phyloP scores from a whole-genome alignment of 2,113 vertebrate species.

The Aphyosemion australe region DNA sequence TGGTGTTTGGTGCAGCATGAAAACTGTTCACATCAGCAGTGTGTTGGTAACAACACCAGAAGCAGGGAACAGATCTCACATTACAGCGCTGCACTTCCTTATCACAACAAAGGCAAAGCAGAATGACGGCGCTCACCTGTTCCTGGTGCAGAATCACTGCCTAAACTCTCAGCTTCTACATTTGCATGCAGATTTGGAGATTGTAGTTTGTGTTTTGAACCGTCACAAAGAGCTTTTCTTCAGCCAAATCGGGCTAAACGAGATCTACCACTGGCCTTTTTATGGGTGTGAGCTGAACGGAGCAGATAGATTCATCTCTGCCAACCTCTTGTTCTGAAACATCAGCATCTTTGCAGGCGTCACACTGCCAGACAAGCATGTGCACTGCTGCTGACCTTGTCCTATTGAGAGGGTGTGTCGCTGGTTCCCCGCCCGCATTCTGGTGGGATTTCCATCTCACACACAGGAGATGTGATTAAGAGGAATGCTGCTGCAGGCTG shows the following conservation, averaged over 20 bases:
- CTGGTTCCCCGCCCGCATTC: slow-evolving; percentile 25
- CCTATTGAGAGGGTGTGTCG: slow-evolving; percentile 25
- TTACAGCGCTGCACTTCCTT: slow-evolving; percentile 27
- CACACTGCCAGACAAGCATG: slow-evolving; percentile 53
- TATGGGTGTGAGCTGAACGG: slow-evolving; percentile 1
- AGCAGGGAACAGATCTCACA: slow-evolving; percentile 24
- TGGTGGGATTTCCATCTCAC: slow-evolving; percentile 15
- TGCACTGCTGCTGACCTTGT: slow-evolving; percentile 61
- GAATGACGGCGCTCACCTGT: slow-evolving; percentile 16
- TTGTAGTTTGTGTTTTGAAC: slow-evolving; percentile 2
- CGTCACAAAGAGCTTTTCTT: slow-evolving; percentile 6
- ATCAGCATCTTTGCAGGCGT: slow-evolving; percentile 56
- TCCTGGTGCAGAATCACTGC: slow-evolving; percentile 13
- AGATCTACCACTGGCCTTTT: slow-evolving; percentile 6
- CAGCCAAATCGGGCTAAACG: not conserved
- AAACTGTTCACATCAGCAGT: slow-evolving; percentile 1
- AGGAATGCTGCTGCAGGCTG: slow-evolving; percentile 4
- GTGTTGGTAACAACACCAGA: slow-evolving; percentile 7
- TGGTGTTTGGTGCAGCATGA: not conserved
- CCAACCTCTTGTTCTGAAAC: slow-evolving; percentile 41
- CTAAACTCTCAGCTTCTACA: slow-evolving; percentile 7
- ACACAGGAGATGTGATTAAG: slow-evolving; percentile 19
- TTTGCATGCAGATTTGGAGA: slow-evolving; percentile 28
- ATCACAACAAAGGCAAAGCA: slow-evolving; percentile 24
- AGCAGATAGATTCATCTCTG: slow-evolving; percentile 31